Evolutionary conservation across 2,888 invertebrate species (phyloP), one percentile per base, ranked within the genome.

Genomic region (Clistopyga incitator): DNA sequence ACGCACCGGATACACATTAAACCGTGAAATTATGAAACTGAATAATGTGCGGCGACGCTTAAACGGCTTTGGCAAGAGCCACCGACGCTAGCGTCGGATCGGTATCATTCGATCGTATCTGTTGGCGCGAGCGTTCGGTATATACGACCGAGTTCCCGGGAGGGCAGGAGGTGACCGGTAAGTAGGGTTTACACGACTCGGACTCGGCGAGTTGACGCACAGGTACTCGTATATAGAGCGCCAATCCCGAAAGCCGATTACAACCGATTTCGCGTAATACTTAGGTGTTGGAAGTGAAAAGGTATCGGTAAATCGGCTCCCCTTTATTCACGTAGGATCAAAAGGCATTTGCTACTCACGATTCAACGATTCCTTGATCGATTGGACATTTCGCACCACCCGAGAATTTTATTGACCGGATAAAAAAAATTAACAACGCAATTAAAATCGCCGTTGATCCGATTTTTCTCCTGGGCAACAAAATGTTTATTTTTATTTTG

Each of bases 101-200:
- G 84, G 81, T 88, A 86, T 86, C 87, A 77, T 59, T 75, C 84
- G 88, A 89, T 88, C 88, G 86, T 88, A 88, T 89, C 88, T 45
- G 74, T 25, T 11, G n/a, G 42, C 85, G 89, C 83, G 87, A 87
- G 89, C 88, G 89, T 86, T 81, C 68, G 78, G 65, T 83, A 76
- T 84, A 23, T 64, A 25, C 29, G 25, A 15, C 54, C 47, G 23
- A 67, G 25, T 71, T 52, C 20, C 18, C 18, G 18, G 38, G 67
- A 59, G 18, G 34, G 42, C 86, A 87, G 82, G 86, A 84, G 86
- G 81, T 78, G 88, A 87, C 86, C 84, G 80, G 84, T 88, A 86
- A 87, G 86, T 87, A 86, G 72, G 85, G 87, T 87, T 87, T 85
- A 85, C 75, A 78, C 81, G 78, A 84, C 64, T 47, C n/a, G 61